Percentiles rank a stretch among this genome's conserved stretches.
Conservation (phyloP, 2,797 vertebrate genomes). For the Paratrypauchen microcephalus region DNA sequence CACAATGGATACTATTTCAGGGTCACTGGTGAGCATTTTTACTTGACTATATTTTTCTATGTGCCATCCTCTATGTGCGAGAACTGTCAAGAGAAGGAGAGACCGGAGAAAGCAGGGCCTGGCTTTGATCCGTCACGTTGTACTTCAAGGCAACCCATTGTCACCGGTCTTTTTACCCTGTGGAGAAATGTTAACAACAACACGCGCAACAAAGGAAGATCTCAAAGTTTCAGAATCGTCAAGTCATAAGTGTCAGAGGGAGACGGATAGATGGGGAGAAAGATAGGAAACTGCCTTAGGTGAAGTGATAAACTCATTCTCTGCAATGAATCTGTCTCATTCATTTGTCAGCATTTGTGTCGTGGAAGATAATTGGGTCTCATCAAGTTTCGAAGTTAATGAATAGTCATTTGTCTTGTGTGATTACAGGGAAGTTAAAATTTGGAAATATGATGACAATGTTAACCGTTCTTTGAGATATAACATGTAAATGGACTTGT, state of each 20-base stretch:
- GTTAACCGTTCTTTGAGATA: conserved; percentile 13
- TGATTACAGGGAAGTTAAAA: conserved; percentile 15
- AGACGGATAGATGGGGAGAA: conserved; percentile 18
- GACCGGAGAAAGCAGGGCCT: conserved; percentile 16
- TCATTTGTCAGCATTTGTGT: conserved; percentile 29
- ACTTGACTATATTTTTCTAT: conserved; percentile 27
- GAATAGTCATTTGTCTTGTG: conserved; percentile 40
- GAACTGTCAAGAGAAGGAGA: conserved; percentile 25
- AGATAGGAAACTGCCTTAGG: conserved; percentile 15
- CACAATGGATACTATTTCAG: conserved; percentile 36
- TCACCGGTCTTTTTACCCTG: conserved; percentile 12
- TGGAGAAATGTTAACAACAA: conserved; percentile 18
- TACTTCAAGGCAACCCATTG: conserved; percentile 27
- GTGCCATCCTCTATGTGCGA: conserved; percentile 36
- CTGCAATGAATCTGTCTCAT: conserved; percentile 33
- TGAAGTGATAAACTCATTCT: conserved; percentile 27
- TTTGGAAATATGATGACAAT: conserved; percentile 12
- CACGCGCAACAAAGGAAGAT: conserved; percentile 22
- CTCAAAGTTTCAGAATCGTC: conserved; percentile 29
- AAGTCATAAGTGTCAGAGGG: conserved; percentile 13
- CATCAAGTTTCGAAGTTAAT: conserved; percentile 36
- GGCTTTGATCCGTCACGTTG: conserved; percentile 20
- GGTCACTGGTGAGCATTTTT: conserved; percentile 46
- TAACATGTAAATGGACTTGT: conserved; percentile 17
- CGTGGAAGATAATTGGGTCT: conserved; percentile 25